Percentiles rank a stretch among this genome's conserved stretches.
Evolutionary conservation across 2,888 invertebrate genomes (phyloP).

Genomic region (Pardosa pseudoannulata): DNA sequence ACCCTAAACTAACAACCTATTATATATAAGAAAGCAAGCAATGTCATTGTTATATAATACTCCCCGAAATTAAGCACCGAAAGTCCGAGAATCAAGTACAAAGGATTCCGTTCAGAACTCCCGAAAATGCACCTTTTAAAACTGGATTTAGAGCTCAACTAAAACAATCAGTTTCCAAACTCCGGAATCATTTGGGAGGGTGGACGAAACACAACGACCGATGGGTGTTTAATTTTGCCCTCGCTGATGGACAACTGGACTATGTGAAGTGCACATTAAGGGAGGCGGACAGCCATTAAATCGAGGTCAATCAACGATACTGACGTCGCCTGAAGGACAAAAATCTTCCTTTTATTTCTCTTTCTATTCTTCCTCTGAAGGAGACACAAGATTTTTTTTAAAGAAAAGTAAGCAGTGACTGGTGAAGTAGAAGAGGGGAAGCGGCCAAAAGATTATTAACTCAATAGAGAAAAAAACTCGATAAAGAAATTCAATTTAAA

Average conservation of each 20-base stretch:
- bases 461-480: too few species aligned
- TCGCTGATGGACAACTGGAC: slow-evolving; percentile 26
- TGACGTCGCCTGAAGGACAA: slow-evolving; percentile 40
- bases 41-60: too few species aligned
- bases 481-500: too few species aligned
- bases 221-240: slow-evolving; percentile 59
- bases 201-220: neutral
- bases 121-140: slow-evolving; percentile 20
- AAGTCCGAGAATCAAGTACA: too few species aligned
- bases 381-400: slow-evolving; percentile 6
- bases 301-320: slow-evolving; percentile 48
- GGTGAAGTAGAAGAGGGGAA: too few species aligned
- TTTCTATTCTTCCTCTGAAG: neutral
- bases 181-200: too few species aligned
- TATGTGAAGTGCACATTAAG: slow-evolving; percentile 40
- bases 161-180: too few species aligned
- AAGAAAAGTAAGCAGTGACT: slow-evolving; percentile 27
- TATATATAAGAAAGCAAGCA: too few species aligned
- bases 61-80: too few species aligned
- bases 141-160: neutral
- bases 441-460: too few species aligned
- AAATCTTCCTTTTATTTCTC: neutral
- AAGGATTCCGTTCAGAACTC: too few species aligned
- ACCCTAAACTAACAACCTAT: too few species aligned
- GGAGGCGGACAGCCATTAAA: slow-evolving; percentile 62